Evolutionary conservation across 2,888 invertebrate species (phyloP).

Genomic region (Drosophila rubida): DNA sequence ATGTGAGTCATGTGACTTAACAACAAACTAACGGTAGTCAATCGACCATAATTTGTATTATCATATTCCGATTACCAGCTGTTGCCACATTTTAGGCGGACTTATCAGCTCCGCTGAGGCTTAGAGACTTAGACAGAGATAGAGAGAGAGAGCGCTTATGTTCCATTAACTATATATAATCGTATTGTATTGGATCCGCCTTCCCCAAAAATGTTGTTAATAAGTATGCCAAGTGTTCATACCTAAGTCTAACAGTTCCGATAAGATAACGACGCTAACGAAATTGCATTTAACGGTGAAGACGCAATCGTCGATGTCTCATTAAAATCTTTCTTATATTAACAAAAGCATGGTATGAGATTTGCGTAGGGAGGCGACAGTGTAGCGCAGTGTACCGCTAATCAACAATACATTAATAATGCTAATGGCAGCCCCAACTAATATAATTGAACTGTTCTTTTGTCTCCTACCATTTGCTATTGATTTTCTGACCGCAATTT

Average conservation of each 20-base stretch:
- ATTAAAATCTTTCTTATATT: background rate
- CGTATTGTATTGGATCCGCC: background rate
- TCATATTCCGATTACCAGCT: conserved; percentile 20
- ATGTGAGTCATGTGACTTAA: conserved; percentile 12
- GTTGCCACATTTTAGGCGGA: conserved; percentile 3
- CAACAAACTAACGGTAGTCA: background rate
- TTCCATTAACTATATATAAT: background rate
- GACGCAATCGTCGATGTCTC: conserved; percentile 1
- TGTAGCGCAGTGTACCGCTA: background rate
- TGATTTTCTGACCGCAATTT: conserved; percentile 33
- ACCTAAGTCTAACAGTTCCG: conserved; percentile 5
- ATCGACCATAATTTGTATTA: conserved; percentile 17
- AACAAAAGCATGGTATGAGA: too few species aligned
- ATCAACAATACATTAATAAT: conserved; percentile 14
- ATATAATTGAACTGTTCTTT: background rate
- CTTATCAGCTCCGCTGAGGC: background rate
- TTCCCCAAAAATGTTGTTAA: background rate
- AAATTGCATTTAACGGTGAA: conserved; percentile 25
- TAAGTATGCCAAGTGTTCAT: background rate
- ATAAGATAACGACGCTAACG: conserved; percentile 12
- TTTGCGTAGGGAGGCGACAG: background rate
- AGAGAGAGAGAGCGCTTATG: background rate
- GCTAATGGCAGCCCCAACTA: conserved; percentile 9
- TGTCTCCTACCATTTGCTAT: conserved; percentile 1
- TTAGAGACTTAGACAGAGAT: background rate